A percentile compares a stretch with the other conserved stretches of the same genome.
Evolutionary conservation across 2,797 vertebrate species (phyloP).

Genomic region (Pangasius mekongensis): DNA sequence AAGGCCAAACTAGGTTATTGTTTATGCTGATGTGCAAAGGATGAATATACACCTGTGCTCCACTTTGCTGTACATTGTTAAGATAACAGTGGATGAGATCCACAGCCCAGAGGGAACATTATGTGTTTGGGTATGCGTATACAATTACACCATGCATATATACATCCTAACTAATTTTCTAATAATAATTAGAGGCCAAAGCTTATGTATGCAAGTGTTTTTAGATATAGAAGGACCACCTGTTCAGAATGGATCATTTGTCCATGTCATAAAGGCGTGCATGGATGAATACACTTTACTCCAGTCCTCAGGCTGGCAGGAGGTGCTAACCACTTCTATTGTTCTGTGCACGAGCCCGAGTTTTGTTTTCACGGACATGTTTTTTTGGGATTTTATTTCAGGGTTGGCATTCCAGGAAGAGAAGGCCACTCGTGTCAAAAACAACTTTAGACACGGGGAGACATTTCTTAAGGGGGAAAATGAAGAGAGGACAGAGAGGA

Average conservation of each 20-base stretch:
- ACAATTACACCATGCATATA: constrained; percentile 29
- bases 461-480: neutral
- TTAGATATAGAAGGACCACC: constrained; percentile 22
- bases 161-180: constrained; percentile 44
- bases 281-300: constrained; percentile 17
- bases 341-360: neutral
- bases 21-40: neutral
- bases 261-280: neutral
- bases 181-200: constrained; percentile 42
- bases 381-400: constrained; percentile 28
- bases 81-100: constrained; percentile 8
- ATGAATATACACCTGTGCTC: neutral
- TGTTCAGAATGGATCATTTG: constrained; percentile 23
- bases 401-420: constrained; percentile 21
- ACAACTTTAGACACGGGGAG: neutral
- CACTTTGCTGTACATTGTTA: neutral
- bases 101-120: constrained; percentile 8
- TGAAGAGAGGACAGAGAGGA: constrained; percentile 15
- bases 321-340: constrained; percentile 16
- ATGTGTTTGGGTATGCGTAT: constrained; percentile 26
- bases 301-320: neutral
- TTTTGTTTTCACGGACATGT: constrained; percentile 24
- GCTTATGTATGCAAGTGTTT: constrained; percentile 14
- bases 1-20: neutral
- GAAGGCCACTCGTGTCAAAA: neutral